phyloP scores from a whole-genome alignment of 2,888 invertebrate species.

The Chrysodeixis includens region DNA sequence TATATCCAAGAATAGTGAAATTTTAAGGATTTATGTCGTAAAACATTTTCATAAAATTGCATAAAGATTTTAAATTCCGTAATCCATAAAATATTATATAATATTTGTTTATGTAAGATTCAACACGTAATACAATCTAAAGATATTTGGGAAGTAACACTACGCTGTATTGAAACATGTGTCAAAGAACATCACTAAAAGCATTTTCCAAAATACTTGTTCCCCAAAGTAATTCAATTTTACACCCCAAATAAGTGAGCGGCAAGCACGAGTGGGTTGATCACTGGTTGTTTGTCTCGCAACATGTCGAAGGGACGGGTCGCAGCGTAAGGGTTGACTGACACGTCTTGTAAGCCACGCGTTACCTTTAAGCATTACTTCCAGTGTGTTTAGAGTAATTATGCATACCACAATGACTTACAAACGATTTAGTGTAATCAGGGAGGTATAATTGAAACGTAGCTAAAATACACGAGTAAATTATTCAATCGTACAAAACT shows the following conservation, averaged over 20 bases:
- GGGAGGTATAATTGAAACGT: slow-evolving; percentile 34
- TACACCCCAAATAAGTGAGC: slow-evolving; percentile 76
- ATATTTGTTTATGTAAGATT: not conserved
- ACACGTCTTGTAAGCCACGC: slow-evolving; percentile 67
- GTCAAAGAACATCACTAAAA: slow-evolving; percentile 66
- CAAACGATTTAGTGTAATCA: slow-evolving; percentile 49
- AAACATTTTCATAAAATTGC: slow-evolving; percentile 36
- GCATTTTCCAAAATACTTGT: slow-evolving; percentile 75
- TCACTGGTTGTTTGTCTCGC: slow-evolving; percentile 67
- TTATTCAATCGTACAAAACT: slow-evolving; percentile 12
- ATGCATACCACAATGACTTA: slow-evolving; percentile 70
- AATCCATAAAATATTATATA: not conserved
- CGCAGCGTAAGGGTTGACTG: slow-evolving; percentile 68
- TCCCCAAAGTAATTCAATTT: slow-evolving; percentile 77
- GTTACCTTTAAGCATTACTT: slow-evolving; percentile 78
- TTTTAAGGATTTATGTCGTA: slow-evolving; percentile 72
- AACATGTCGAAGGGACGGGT: slow-evolving; percentile 57
- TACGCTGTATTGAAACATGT: slow-evolving; percentile 42
- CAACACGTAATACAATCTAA: not conserved
- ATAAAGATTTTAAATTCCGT: slow-evolving; percentile 8
- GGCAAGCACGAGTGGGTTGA: slow-evolving; percentile 68
- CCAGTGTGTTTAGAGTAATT: slow-evolving; percentile 77
- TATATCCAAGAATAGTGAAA: slow-evolving; percentile 78
- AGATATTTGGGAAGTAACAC: slow-evolving; percentile 7
- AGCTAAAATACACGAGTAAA: slow-evolving; percentile 23